Evolutionary conservation across 1,140 invertebrate genomes (phyloP).

Genomic region (Neotoxoptera formosana): DNA sequence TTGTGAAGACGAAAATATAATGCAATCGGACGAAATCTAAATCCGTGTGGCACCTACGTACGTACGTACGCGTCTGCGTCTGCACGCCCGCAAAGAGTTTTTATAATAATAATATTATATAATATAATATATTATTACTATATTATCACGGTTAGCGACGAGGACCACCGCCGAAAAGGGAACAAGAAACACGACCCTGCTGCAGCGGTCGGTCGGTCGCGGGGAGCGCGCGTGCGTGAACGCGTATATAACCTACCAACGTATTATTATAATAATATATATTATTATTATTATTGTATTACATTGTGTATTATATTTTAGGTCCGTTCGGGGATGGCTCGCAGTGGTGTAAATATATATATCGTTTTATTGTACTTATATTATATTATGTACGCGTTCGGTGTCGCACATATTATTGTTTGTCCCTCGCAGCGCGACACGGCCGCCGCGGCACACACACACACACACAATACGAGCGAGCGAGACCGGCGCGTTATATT

Average conservation of each 20-base stretch:
- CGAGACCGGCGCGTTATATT: too few relatives aligned
- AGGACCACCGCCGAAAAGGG: neutral
- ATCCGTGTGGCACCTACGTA: neutral
- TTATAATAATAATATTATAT: too few relatives aligned
- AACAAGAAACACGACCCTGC: neutral
- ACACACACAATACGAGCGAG: too few relatives aligned
- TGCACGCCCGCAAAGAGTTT: neutral
- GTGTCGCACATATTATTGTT: slow-evolving; percentile 28
- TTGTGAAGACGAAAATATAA: slow-evolving; percentile 19
- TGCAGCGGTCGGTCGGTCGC: too few relatives aligned
- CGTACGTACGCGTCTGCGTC: neutral
- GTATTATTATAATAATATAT: too few relatives aligned
- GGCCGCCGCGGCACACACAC: too few relatives aligned
- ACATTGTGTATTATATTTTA: too few relatives aligned
- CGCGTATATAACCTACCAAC: neutral
- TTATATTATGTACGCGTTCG: neutral
- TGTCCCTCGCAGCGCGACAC: neutral
- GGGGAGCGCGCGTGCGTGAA: neutral
- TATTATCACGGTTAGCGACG: neutral
- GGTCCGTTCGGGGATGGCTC: neutral
- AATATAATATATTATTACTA: neutral
- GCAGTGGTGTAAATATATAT: neutral
- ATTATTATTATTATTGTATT: too few relatives aligned
- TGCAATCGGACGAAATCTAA: neutral
- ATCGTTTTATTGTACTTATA: neutral